phyloP scores from a whole-genome alignment of 2,888 invertebrate species.

The Eupeodes latifasciatus region DNA sequence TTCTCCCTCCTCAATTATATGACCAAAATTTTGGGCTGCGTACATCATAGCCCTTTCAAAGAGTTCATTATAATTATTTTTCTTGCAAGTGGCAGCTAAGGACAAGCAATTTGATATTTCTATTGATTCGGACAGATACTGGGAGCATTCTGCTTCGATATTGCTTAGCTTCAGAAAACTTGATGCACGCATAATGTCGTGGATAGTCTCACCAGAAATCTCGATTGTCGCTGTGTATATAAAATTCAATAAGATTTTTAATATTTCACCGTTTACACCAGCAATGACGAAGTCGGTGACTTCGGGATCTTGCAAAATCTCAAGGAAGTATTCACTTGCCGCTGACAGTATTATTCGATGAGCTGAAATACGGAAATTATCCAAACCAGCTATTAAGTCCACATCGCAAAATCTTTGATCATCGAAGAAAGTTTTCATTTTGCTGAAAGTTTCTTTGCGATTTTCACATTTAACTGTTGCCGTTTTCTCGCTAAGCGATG shows the following conservation, averaged over 20 bases:
- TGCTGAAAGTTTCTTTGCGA: neutral
- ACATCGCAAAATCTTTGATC: conserved; percentile 36
- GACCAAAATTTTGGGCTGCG: neutral
- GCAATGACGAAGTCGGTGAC: neutral
- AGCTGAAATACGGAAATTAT: conserved; percentile 6
- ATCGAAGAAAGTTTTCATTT: conserved; percentile 33
- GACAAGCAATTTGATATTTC: conserved; percentile 14
- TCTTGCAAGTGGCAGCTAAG: neutral
- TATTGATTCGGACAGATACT: conserved; percentile 22
- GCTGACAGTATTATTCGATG: conserved; percentile 29
- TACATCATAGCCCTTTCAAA: conserved; percentile 15
- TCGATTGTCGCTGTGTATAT: conserved; percentile 20
- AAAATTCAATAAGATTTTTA: conserved; percentile 9
- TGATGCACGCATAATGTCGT: conserved; percentile 24
- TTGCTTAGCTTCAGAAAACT: neutral
- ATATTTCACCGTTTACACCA: conserved; percentile 19
- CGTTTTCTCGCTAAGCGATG: neutral
- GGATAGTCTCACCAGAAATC: neutral
- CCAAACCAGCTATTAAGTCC: conserved; percentile 30
- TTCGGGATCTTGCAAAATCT: neutral
- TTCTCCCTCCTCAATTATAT: neutral
- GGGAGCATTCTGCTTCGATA: conserved; percentile 14
- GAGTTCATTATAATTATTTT: neutral
- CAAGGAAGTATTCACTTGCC: conserved; percentile 38
- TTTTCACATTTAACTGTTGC: conserved; percentile 25